Evolutionary conservation across 1,140 invertebrate species (phyloP), one percentile per base, ranked within the genome.

Genomic region (Drosophila kikkawai): DNA sequence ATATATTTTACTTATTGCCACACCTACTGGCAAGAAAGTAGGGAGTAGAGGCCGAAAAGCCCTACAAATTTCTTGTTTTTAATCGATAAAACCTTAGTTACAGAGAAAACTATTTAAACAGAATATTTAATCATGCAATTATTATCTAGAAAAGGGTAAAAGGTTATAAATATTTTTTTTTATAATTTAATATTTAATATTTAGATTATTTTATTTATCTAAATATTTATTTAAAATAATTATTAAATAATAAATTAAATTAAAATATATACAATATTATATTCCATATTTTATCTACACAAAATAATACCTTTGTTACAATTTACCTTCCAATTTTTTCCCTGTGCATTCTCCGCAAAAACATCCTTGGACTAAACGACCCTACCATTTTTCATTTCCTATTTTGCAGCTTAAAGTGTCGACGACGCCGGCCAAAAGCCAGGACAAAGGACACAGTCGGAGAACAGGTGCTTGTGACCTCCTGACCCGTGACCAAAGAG

Each of bases 341-440:
- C 48, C 48, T 68, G 65, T 68, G 51, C 58, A 39, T 65, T 5
- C 11, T 47, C 50, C 22, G 1, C 45, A 48, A 48, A 17, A 45
- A 19, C 48, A 63, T 61, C 37, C 67, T 71, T 61, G 47, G 67
- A 80, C 78, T 81, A 75, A 88, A 80, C 34, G 61, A 83, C 65
- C 65, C 73, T 80, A 80, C 65, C 64, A 90, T 84, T 90, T 90
- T 79, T 88, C 85, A 88, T 81, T 88, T 88, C 78, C 80, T 90
- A 75, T 84, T 80, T 88, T 84, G 53, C 84, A 88, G 84, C 74
- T 90, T 81, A 84, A 81, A 90, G 77, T 88, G 80, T 75, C 85
- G 67, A 66, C 85, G 60, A 71, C 66, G 82, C 75, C 58, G 53
- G 51, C 47, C 13, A 32, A 34, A 32, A 51, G 58, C 59, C 59